Base-by-base conservation (phyloP, 2,797 vertebrate species). In the Triplophysa bombifrons region DNA sequence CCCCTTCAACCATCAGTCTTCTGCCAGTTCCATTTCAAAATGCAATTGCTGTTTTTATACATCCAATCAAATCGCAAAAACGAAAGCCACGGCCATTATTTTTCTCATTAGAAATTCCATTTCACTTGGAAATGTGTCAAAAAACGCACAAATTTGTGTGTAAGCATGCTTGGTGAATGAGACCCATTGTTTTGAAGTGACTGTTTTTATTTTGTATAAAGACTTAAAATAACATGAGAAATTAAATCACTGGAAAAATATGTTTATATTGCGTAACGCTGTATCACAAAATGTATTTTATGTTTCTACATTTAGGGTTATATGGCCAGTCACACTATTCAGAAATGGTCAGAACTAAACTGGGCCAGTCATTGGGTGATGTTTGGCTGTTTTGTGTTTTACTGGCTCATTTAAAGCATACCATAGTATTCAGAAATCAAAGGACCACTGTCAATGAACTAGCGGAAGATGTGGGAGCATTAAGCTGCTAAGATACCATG, bases 301-400 rank as follows among this genome's bases (percentile, higher is more conserved):
- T 66, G 58, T 55, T 75, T 69, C 11, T 50, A 38, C 74, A 80
- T 80, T 25, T 87, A 98, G 96, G 95, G 95, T 38, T 96, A 96
- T 0, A 83, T 95, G 50, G 95, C 96, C 85, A 86, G 92, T 80
- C 95, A 98, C 87, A 98, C 96, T 74, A 90, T 98, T 86, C 93
- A 93, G 84, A 96, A 95, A 83, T 98, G 97, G 97, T 97, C 95
- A 0, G 95, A 97, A 66, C 91, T 98, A 82, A 92, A 91, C 93
- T 98, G 96, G 96, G 93, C 96, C 2, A 94, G 97, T 58, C 96
- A 98, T 87, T 97, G 95, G 96, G 86, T 96, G 38, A 92, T 94
- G 50, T 88, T 97, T 5, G 91, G 89, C 66, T 95, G 91, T 89
- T 97, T 96, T 95, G 82, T 96, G 84, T 94, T 97, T 88, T 95